Evolutionary conservation across 2,888 invertebrate species (phyloP).

Genomic region (Amorpha juglandis): DNA sequence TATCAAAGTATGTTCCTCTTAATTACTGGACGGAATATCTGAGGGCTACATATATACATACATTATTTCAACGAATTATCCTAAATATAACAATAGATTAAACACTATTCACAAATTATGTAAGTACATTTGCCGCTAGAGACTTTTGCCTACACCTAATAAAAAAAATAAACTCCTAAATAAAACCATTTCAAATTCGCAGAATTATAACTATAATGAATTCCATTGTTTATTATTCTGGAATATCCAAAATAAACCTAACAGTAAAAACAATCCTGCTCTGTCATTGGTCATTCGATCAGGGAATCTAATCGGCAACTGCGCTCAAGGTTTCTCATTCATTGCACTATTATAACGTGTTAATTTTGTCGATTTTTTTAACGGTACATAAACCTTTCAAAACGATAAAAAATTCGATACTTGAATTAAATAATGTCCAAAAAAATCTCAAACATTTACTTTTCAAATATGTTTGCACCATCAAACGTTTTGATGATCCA

Average conservation of each 20-base stretch:
- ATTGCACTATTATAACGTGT: too few relatives aligned
- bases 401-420: neutral
- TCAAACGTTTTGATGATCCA: too few relatives aligned
- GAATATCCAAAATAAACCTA: neutral
- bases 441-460: neutral
- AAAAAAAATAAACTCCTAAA: neutral
- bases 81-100: neutral
- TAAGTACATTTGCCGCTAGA: constrained; percentile 22
- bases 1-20: constrained; percentile 35
- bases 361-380: too few relatives aligned
- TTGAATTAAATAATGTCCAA: neutral
- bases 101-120: constrained; percentile 8
- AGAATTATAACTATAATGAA: too few relatives aligned
- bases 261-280: neutral
- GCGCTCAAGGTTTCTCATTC: neutral
- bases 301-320: neutral
- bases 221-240: too few relatives aligned
- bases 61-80: constrained; percentile 31
- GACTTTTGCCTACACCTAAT: neutral
- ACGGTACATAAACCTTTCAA: neutral
- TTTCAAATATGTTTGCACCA: neutral
- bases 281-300: too few relatives aligned
- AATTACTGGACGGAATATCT: constrained; percentile 73
- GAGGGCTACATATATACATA: constrained; percentile 59
- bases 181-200: neutral